Conservation (phyloP, 2,797 vertebrate species). For the Borostomias antarcticus region DNA sequence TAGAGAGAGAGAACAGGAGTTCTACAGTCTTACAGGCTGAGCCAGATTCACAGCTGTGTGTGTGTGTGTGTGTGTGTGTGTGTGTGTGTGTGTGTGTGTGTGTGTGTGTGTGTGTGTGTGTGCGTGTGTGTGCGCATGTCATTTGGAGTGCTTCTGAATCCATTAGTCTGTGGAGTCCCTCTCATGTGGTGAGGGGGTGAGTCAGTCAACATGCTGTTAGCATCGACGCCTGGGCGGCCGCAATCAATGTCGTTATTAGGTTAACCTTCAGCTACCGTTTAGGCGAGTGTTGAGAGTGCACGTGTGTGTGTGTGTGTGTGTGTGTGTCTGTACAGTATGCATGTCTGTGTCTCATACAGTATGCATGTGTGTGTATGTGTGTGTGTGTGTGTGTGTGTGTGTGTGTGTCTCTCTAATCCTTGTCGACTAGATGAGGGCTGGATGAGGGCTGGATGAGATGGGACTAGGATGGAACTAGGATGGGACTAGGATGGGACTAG, state of each 20-base stretch:
- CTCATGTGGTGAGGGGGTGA: conserved; percentile 34
- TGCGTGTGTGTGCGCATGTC: conserved; percentile 2
- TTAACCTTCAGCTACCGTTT: conserved; percentile 41
- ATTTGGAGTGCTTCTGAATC: conserved; percentile 29
- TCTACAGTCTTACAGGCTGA: too few species aligned
- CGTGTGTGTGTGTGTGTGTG: neutral
- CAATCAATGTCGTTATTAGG: conserved; percentile 45
- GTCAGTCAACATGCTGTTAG: conserved; percentile 48
- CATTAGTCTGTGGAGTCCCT: conserved; percentile 37
- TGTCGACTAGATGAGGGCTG: too few species aligned
- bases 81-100: neutral
- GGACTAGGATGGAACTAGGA: too few species aligned
- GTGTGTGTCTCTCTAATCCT: too few species aligned
- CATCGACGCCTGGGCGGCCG: conserved; percentile 33
- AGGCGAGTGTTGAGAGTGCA: neutral
- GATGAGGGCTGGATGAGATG: too few species aligned
- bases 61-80: neutral
- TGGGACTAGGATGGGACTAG: too few species aligned
- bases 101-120: conserved; percentile 14
- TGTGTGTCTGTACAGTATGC: neutral
- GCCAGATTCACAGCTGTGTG: too few species aligned
- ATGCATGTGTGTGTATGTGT: neutral
- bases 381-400: neutral
- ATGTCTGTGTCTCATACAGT: too few species aligned
- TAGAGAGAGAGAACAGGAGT: neutral